Percentiles rank a stretch among this genome's conserved stretches.
Conservation (phyloP, 2,888 invertebrate genomes). For the Perithous albicinctus region DNA sequence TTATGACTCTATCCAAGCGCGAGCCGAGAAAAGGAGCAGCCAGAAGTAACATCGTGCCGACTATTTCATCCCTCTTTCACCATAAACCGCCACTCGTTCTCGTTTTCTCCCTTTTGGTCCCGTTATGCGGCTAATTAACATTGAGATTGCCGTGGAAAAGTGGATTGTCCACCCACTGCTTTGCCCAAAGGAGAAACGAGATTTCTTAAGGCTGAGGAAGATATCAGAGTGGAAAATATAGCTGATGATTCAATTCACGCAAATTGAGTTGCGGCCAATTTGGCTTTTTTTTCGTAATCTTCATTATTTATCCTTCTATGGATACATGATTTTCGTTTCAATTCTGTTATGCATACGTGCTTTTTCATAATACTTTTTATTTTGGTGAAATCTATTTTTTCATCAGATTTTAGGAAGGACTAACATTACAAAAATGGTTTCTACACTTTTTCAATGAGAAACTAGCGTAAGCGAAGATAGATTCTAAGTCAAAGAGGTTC, state of each 20-base stretch:
- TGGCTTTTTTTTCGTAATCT: constrained; percentile 49
- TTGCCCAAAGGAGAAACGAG: constrained; percentile 25
- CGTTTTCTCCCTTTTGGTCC: constrained; percentile 36
- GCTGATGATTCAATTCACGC: constrained; percentile 61
- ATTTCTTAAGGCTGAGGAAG: constrained; percentile 25
- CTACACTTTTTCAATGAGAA: too few species aligned
- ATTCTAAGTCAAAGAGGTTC: too few species aligned
- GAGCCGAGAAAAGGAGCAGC: constrained; percentile 49
- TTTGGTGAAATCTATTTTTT: too few species aligned
- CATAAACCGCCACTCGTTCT: constrained; percentile 38
- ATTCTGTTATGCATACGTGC: too few species aligned
- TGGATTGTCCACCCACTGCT: constrained; percentile 42
- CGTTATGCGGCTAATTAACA: constrained; percentile 71
- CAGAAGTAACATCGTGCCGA: constrained; percentile 53
- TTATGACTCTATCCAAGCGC: constrained; percentile 80
- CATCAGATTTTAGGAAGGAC: too few species aligned
- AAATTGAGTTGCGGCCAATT: constrained; percentile 57
- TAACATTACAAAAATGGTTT: too few species aligned
- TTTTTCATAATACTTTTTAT: too few species aligned
- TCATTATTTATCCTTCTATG: constrained; percentile 34
- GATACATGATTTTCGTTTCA: constrained; percentile 30
- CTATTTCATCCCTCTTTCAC: constrained; percentile 59
- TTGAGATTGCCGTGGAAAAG: constrained; percentile 68
- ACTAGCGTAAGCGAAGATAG: too few species aligned
- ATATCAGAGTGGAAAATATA: constrained; percentile 20